phyloP scores from a whole-genome alignment of 2,888 invertebrate species.

The Masnerella sp. region DNA sequence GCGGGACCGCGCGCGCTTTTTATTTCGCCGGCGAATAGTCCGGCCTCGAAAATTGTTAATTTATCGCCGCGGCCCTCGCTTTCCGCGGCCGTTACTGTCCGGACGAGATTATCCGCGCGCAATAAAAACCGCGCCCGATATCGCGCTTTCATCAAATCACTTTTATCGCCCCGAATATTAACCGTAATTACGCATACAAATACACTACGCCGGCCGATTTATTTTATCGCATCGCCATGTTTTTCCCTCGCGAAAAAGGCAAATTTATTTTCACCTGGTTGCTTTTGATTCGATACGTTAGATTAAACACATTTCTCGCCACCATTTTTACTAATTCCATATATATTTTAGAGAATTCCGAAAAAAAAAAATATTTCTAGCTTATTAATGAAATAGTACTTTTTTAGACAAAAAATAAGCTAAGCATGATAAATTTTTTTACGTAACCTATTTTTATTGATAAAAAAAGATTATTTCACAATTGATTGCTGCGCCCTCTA shows the following conservation, averaged over 20 bases:
- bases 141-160: constrained; percentile 43
- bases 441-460: too few relatives aligned
- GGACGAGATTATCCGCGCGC: constrained; percentile 37
- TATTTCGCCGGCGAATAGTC: constrained; percentile 35
- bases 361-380: too few relatives aligned
- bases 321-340: too few relatives aligned
- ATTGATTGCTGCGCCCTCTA: too few relatives aligned
- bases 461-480: too few relatives aligned
- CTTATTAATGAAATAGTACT: too few relatives aligned
- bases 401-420: too few relatives aligned
- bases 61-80: constrained; percentile 34
- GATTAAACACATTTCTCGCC: too few relatives aligned
- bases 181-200: constrained; percentile 27
- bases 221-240: constrained; percentile 14
- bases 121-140: constrained; percentile 28
- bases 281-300: too few relatives aligned
- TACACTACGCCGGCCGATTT: constrained; percentile 18
- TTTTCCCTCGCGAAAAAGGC: background rate
- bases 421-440: too few relatives aligned
- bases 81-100: constrained; percentile 38
- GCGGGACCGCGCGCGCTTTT: constrained; percentile 30
- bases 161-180: constrained; percentile 39
- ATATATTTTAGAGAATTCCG: too few relatives aligned
- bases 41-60: constrained; percentile 45
- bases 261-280: too few relatives aligned